Base-by-base conservation (phyloP, 1,140 invertebrate genomes). In the Eufriesea mexicana region DNA sequence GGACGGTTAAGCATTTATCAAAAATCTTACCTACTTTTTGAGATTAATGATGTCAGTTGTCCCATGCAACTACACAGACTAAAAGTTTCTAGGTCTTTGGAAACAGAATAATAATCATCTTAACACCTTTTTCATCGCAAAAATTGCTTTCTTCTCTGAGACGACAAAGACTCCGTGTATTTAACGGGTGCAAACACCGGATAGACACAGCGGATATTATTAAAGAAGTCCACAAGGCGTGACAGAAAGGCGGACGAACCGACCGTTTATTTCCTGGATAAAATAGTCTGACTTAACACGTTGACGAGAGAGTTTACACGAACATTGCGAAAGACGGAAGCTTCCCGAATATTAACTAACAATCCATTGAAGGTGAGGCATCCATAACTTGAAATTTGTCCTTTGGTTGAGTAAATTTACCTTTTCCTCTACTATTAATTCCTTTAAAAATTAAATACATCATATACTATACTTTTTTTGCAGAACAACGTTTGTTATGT, bases 301-400 rank as follows among this genome's bases (percentile, higher is more conserved):
- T 62, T 45, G 45, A 5, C 5, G 5, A 20, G 67, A 62, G 57
- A 5, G 25, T 62, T 51, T 8, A 8, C 5, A 9, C 9, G n/a
- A 20, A 16, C 6, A n/a, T 81, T 67, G n/a, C 42, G 42, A 75
- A 75, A 81, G 2, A 75, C 51, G 28, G n/a, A 25, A 51, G 12
- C 47, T 61, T 28, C 20, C 54, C 16, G 9, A 16, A 47, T 16
- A 10, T n/a, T 74, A 25, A 1, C 68, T 18, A 5, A 16, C 2
- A 20, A 45, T 59, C 49, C 25, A 8, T 23, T 20, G n/a, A 45
- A 68, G 64, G 64, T 54, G 47, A 47, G 51, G 42, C 12, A 84
- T 23, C n/a, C n/a, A 6, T 18, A 9, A 25, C 20, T 28, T 1
- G 2, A 42, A 49, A 57, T 9, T 59, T 73, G 16, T 62, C 9